Percentiles rank a stretch among this genome's conserved stretches.
Conservation (phyloP, 2,888 invertebrate species). For the Galerucella calmariensis region DNA sequence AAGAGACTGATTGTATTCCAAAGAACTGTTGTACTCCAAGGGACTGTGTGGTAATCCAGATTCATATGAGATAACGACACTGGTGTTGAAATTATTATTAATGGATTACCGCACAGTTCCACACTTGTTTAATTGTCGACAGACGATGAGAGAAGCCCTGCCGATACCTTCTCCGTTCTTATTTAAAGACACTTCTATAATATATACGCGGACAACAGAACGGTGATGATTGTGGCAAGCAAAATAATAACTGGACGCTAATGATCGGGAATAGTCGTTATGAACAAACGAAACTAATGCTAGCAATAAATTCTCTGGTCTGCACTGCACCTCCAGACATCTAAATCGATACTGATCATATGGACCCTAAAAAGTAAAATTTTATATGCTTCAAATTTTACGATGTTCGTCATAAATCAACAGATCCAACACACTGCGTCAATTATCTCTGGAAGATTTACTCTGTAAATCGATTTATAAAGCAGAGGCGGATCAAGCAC, state of each 20-base stretch:
- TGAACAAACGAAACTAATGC: conserved; percentile 1
- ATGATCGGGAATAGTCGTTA: neutral
- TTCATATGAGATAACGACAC: neutral
- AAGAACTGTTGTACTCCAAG: too few species aligned
- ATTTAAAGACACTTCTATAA: too few species aligned
- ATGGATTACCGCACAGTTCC: too few species aligned
- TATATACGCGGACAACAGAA: too few species aligned
- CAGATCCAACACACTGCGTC: conserved; percentile 28
- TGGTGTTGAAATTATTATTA: neutral
- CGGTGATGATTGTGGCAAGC: too few species aligned
- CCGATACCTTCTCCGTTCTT: too few species aligned
- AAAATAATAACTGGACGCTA: neutral
- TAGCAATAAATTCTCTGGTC: conserved; percentile 19
- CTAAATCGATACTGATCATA: conserved; percentile 26
- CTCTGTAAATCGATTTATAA: conserved; percentile 37
- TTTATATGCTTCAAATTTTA: conserved; percentile 29
- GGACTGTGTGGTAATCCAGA: neutral
- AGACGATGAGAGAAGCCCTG: too few species aligned
- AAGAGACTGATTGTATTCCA: too few species aligned
- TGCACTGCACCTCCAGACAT: conserved; percentile 22
- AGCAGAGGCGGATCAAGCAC: neutral
- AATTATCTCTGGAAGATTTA: conserved; percentile 38
- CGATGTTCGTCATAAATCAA: conserved; percentile 38
- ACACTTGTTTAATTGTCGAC: too few species aligned
- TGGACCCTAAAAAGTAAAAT: conserved; percentile 33